Evolutionary conservation across 2,888 invertebrate genomes (phyloP).

Genomic region (Hyposoter dolosus): DNA sequence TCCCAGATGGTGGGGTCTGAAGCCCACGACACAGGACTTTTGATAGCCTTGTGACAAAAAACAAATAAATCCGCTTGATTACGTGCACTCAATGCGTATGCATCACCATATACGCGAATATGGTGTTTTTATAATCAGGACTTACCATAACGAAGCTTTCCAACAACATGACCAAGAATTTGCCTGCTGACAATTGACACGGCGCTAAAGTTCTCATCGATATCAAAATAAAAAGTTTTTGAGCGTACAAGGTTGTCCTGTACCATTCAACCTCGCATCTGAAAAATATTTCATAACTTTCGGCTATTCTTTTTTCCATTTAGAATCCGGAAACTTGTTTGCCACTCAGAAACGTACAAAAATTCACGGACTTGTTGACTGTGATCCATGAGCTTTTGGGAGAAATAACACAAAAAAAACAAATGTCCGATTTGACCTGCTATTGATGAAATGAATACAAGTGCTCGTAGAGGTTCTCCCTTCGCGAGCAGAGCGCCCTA

Average conservation of each 20-base stretch:
- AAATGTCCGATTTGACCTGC: slow-evolving; percentile 36
- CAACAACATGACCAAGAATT: slow-evolving; percentile 56
- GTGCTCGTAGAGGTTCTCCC: slow-evolving; percentile 28
- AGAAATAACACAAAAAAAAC: slow-evolving; percentile 48
- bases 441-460: slow-evolving; percentile 33
- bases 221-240: slow-evolving; percentile 53
- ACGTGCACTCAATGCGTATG: too few species aligned
- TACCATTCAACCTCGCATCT: slow-evolving; percentile 59
- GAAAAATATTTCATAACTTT: not conserved
- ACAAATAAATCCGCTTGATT: not conserved
- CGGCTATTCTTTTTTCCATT: not conserved
- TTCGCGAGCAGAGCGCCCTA: slow-evolving; percentile 11
- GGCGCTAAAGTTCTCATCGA: slow-evolving; percentile 44
- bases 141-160: slow-evolving; percentile 53
- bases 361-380: slow-evolving; percentile 44
- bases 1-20: not conserved
- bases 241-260: slow-evolving; percentile 27
- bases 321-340: too few species aligned
- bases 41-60: slow-evolving; percentile 33
- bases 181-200: slow-evolving; percentile 62
- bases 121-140: not conserved
- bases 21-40: slow-evolving; percentile 51
- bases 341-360: slow-evolving; percentile 8
- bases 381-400: slow-evolving; percentile 50
- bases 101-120: not conserved